phyloP scores from a whole-genome alignment of 2,113 vertebrate species.

The Strigops habroptila region DNA sequence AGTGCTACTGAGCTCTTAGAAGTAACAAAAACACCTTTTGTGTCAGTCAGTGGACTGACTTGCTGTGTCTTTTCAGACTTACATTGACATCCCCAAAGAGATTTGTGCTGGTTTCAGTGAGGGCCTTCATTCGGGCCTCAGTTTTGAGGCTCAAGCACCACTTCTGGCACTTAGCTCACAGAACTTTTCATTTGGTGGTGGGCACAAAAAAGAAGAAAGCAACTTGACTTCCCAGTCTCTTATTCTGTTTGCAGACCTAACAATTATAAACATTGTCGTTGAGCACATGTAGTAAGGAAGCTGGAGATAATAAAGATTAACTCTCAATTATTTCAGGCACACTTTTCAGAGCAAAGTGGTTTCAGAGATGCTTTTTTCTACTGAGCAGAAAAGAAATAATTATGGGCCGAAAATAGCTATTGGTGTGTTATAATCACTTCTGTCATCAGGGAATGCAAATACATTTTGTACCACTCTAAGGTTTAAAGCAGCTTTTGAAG shows the following conservation, averaged over 20 bases:
- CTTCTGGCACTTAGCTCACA: background rate
- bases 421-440: background rate
- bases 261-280: background rate
- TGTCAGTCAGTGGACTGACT: background rate
- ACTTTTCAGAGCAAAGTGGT: background rate
- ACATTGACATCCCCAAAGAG: background rate
- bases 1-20: background rate
- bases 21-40: background rate
- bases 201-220: background rate
- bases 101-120: background rate
- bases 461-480: background rate
- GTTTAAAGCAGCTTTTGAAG: background rate
- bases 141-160: background rate
- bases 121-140: background rate
- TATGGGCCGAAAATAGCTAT: constrained; percentile 14
- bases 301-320: background rate
- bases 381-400: constrained; percentile 30
- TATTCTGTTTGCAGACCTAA: background rate
- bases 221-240: background rate
- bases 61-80: background rate
- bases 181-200: background rate
- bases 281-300: background rate
- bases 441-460: background rate
- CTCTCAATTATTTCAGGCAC: background rate
- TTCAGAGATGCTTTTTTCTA: background rate